phyloP scores from a whole-genome alignment of 2,888 invertebrate genomes.

The Eledona agricola region DNA sequence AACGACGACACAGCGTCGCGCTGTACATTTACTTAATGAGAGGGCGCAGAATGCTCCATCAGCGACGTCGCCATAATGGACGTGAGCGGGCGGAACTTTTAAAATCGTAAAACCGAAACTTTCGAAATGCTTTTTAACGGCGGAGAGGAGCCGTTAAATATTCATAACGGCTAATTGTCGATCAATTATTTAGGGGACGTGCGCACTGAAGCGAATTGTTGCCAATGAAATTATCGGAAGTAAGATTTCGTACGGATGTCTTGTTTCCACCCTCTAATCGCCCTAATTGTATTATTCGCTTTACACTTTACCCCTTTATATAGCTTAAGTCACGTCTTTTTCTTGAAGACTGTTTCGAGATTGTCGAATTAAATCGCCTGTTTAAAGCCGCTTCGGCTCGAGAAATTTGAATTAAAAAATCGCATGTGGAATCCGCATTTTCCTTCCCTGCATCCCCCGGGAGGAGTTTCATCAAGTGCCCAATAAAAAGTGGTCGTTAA shows the following conservation, averaged over 20 bases:
- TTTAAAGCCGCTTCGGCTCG: too few species aligned
- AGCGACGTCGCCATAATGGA: slow-evolving; percentile 26
- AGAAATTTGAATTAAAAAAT: too few species aligned
- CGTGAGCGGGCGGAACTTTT: slow-evolving; percentile 31
- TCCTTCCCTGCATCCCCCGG: background rate
- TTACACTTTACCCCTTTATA: too few species aligned
- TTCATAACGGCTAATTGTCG: slow-evolving; percentile 34
- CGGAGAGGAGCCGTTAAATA: slow-evolving; percentile 23
- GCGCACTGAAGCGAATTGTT: too few species aligned
- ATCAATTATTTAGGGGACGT: slow-evolving; percentile 33
- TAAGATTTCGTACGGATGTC: too few species aligned
- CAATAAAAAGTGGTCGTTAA: slow-evolving; percentile 18
- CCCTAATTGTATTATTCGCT: too few species aligned
- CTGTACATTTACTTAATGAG: slow-evolving; percentile 35
- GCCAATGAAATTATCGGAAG: too few species aligned
- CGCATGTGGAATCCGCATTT: too few species aligned
- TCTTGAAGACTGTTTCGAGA: too few species aligned
- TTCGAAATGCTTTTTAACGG: slow-evolving; percentile 16
- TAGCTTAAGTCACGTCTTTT: too few species aligned
- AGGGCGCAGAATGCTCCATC: slow-evolving; percentile 30
- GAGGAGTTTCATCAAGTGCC: slow-evolving; percentile 23
- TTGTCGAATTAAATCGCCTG: too few species aligned
- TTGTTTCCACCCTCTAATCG: too few species aligned
- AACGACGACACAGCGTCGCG: slow-evolving; percentile 10
- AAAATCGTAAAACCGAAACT: slow-evolving; percentile 34